Conservation (phyloP, 2,113 vertebrate species). For the Siphamia tubifer region DNA sequence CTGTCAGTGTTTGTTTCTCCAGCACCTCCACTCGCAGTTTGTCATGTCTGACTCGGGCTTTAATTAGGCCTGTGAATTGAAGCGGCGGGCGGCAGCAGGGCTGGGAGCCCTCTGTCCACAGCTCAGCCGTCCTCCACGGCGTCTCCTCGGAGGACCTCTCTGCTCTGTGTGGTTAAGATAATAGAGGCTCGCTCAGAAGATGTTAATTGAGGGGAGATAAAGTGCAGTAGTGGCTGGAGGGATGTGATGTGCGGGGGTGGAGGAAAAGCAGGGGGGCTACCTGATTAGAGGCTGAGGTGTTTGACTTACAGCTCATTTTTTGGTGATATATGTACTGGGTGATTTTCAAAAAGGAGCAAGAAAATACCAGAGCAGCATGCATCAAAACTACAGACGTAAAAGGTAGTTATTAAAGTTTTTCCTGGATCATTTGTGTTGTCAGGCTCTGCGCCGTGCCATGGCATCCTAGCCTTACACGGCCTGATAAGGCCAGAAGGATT, state of each 20-base stretch:
- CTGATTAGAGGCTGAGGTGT: constrained; percentile 68
- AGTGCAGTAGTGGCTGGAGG: constrained; percentile 64
- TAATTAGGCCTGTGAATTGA: constrained; percentile 65
- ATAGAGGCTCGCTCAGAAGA: constrained; percentile 65
- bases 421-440: constrained; percentile 26
- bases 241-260: constrained; percentile 52
- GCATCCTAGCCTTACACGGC: neutral
- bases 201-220: constrained; percentile 79
- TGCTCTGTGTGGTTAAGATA: constrained; percentile 71
- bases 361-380: constrained; percentile 9
- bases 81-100: constrained; percentile 30
- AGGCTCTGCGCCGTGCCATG: neutral
- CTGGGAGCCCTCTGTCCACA: constrained; percentile 55
- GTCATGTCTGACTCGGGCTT: constrained; percentile 66
- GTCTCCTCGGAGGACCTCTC: constrained; percentile 63
- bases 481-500: constrained; percentile 24
- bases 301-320: constrained; percentile 58
- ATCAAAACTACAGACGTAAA: neutral
- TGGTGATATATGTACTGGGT: constrained; percentile 26
- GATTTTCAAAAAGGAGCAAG: constrained; percentile 11
- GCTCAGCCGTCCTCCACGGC: constrained; percentile 53
- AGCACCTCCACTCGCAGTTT: constrained; percentile 58
- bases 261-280: constrained; percentile 38
- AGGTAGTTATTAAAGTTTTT: constrained; percentile 40
- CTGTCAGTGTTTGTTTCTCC: constrained; percentile 48